Evolutionary conservation across 37 sponge, comb jelly and placozoan species (phyloP).

Genomic region (Aplysina aerophoba): DNA sequence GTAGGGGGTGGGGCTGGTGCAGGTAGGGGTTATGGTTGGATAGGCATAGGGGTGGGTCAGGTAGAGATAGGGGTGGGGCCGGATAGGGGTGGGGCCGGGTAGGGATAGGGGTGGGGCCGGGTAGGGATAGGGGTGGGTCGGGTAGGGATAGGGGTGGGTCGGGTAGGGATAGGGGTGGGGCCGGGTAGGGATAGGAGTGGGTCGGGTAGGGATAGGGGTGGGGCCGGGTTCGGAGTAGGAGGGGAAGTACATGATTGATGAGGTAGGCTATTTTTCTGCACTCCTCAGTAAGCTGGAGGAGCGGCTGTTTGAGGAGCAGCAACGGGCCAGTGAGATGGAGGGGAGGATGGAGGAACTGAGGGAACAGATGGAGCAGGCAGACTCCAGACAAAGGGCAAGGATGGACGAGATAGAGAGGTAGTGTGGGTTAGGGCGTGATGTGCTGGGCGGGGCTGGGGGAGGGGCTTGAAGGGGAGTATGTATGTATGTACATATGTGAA

Average conservation of each 20-base stretch:
- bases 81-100: background rate
- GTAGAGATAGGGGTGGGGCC: background rate
- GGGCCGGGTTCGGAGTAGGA: no score
- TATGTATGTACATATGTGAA: slow-evolving; percentile 14
- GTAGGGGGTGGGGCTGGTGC: background rate
- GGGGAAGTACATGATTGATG: no score
- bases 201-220: background rate
- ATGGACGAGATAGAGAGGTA: slow-evolving; percentile 11
- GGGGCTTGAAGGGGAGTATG: slow-evolving; percentile 35
- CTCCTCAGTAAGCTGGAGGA: slow-evolving; percentile 6
- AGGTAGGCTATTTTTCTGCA: no score
- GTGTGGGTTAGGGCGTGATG: no score
- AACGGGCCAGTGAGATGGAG: background rate
- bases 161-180: background rate
- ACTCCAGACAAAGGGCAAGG: background rate
- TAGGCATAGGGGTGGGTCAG: background rate
- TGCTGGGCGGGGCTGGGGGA: slow-evolving; percentile 7
- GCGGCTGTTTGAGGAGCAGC: slow-evolving; percentile 2
- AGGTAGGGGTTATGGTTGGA: background rate
- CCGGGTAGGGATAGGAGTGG: background rate
- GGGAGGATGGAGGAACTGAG: slow-evolving; percentile 12
- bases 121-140: slow-evolving; percentile 14
- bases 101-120: background rate
- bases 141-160: slow-evolving; percentile 2
- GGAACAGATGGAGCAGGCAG: slow-evolving; percentile 20